Evolutionary conservation across 2,888 invertebrate genomes (phyloP).

Genomic region (Leptura quadrifasciata): DNA sequence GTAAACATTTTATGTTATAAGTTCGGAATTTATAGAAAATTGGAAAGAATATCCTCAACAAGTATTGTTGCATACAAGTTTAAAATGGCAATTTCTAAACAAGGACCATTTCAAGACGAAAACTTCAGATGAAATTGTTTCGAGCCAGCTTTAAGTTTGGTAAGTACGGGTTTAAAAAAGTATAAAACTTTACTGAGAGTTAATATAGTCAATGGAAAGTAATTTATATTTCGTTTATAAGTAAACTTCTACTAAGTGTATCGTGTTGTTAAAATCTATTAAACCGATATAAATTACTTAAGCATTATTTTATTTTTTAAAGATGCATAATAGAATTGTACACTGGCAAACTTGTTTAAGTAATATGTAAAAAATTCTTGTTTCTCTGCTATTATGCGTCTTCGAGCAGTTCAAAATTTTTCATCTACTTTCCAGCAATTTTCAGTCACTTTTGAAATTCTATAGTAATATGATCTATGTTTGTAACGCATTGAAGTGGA

Average conservation of each 20-base stretch:
- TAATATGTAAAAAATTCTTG: background rate
- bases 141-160: background rate
- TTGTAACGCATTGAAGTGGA: constrained; percentile 18
- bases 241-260: background rate
- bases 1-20: background rate
- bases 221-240: background rate
- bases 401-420: constrained; percentile 11
- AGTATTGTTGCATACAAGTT: background rate
- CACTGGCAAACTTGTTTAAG: background rate
- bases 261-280: background rate
- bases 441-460: constrained; percentile 36
- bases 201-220: background rate
- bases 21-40: background rate
- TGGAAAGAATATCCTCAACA: background rate
- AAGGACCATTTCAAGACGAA: background rate
- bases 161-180: background rate
- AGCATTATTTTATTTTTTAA: background rate
- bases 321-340: constrained; percentile 4
- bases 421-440: constrained; percentile 28
- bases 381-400: constrained; percentile 5
- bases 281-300: background rate
- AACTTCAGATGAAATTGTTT: background rate
- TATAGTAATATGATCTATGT: constrained; percentile 13
- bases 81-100: background rate
- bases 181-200: background rate